Conservation (phyloP, 2,113 vertebrate species). For the Nothoprocta perdicaria region DNA sequence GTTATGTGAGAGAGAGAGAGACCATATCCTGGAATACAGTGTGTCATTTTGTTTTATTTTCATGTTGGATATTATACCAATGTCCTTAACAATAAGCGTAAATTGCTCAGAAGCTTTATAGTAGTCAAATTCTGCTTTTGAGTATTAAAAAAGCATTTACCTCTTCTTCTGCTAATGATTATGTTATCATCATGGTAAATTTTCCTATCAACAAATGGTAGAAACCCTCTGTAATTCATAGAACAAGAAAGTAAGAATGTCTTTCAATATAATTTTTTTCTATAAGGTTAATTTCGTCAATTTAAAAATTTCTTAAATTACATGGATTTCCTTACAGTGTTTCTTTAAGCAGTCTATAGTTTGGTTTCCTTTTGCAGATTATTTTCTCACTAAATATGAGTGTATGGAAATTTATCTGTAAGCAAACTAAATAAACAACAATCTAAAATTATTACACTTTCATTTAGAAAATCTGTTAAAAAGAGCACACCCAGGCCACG, state of each 20-base stretch:
- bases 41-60: not conserved
- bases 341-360: not conserved
- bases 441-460: not conserved
- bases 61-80: not conserved
- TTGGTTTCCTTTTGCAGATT: accelerated
- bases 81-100: not conserved
- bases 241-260: not conserved
- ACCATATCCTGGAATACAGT: not conserved
- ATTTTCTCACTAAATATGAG: not conserved
- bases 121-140: not conserved
- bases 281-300: not conserved
- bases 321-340: not conserved
- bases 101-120: not conserved
- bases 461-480: not conserved
- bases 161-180: not conserved
- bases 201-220: not conserved
- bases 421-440: not conserved
- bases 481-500: not conserved
- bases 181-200: not conserved
- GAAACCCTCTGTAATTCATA: not conserved
- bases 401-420: not conserved
- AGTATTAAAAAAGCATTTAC: not conserved
- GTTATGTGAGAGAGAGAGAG: not conserved
- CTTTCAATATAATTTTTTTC: not conserved
- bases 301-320: not conserved